Base-by-base conservation (phyloP, 2,888 invertebrate genomes). In the Rotaria macrura region DNA sequence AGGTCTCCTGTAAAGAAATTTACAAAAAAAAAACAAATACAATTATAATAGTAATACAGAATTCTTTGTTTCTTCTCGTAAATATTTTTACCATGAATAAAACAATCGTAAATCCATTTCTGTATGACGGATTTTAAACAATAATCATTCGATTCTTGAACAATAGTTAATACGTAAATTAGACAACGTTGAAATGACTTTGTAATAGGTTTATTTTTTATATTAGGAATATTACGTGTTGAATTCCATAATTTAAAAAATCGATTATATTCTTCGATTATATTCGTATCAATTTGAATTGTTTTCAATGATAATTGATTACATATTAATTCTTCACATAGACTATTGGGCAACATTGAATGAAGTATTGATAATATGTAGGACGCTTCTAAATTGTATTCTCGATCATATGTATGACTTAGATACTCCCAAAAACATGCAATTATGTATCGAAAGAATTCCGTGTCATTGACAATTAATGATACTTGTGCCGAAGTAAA, bases 231-330 rank as follows among this genome's bases (percentile, higher is more conserved):
- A 88, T 94, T 94, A 85, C 95, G 91, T 1, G 94, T 94, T 52
- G 94, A 91, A 90, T 95, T 94, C 94, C 95, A 95, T 23, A 95
- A 91, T 14, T 93, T 91, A 17, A 93, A 92, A 89, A 94, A 94
- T 88, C 93, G 92, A 88, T 93, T 93, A 88, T 93, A 93, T 52
- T 93, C 92, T 87, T 93, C 93, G 25, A 93, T 91, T 86, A 43
- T n/a, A 14, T 79, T 23, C 25, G 14, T 10, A 20, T 79, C 79
- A n/a, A 23, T 25, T 14, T n/a, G 10, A 12, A 12, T 43, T 79
- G 43, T 17, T 49, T 23, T 38, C 1, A 54, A 29, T 54, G 65
- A 49, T 49, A 85, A 74, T 74, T 85, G 49, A 49, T 84, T 84
- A 17, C 40, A 52, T 6, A 86, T 84, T 57, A 84, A 84, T 23